phyloP scores from a whole-genome alignment of 2,113 vertebrate species.

The Acrocephalus arundinaceus region DNA sequence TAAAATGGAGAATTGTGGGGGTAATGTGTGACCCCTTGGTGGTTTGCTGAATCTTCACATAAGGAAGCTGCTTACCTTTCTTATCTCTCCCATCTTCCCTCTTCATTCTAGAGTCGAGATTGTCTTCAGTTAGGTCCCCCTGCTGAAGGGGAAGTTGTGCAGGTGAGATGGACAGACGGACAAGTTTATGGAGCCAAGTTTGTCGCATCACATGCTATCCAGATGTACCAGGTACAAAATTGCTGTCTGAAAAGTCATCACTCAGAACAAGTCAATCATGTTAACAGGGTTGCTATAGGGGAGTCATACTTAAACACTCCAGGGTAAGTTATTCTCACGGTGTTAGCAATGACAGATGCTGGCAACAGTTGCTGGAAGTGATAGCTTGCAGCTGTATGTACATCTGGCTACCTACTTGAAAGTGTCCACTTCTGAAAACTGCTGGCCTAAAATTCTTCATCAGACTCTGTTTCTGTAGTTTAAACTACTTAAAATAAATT shows the following conservation, averaged over 20 bases:
- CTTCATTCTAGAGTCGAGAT: conserved; percentile 85
- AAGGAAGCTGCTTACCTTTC: background rate
- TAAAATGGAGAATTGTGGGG: background rate
- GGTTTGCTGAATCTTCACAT: background rate
- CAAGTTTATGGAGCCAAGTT: conserved; percentile 96
- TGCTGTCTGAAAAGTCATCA: background rate
- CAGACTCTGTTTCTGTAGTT: background rate
- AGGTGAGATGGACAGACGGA: conserved; percentile 96
- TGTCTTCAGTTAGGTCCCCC: conserved; percentile 89
- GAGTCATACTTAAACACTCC: background rate
- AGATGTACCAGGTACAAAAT: conserved; percentile 91
- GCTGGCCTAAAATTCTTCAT: background rate
- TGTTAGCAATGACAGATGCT: background rate
- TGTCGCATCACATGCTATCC: conserved; percentile 90
- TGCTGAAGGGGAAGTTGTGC: conserved; percentile 85
- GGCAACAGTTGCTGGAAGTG: background rate
- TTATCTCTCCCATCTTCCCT: background rate
- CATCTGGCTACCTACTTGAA: background rate
- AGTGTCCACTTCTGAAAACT: background rate
- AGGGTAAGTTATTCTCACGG: background rate
- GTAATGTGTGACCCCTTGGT: background rate
- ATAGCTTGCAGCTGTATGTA: background rate
- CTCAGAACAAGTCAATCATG: background rate
- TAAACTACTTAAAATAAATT: background rate
- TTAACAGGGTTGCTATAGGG: background rate